Evolutionary conservation across 2,888 invertebrate genomes (phyloP), one percentile per base, ranked within the genome.

Genomic region (Chloroclysta siterata): DNA sequence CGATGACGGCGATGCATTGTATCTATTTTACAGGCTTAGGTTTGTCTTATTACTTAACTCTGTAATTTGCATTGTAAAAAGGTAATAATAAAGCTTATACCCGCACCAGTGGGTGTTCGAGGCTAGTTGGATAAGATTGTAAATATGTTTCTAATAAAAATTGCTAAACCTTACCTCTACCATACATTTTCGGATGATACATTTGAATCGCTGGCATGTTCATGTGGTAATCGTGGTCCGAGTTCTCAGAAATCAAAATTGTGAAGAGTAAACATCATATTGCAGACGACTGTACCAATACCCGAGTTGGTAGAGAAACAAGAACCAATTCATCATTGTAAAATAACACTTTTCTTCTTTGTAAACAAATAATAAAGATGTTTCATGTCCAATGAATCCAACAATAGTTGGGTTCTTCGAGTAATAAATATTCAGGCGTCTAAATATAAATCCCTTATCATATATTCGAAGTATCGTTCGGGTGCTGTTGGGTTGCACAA

Each of bases 401-500:
- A 65, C 53, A 65, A 75, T 81, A 79, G 76, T 80, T 64, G 71
- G 76, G 76, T 78, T 79, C 66, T 63, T 65, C 71, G 70, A 72
- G 76, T 77, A 79, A 80, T 78, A 82, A 84, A 83, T 79, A 83
- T 80, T 74, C 68, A 68, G 70, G 66, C 78, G 69, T 68, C 81
- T 82, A 83, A 78, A 85, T 85, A 85, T 85, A 87, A 73, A 75
- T 67, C 72, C 67, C 61, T 72, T 71, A 81, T 83, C 76, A 81
- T 85, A 82, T 81, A 80, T 81, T 70, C 71, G 75, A 72, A 73
- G 76, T 71, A 80, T 76, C 76, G 76, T 72, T 78, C 72, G 76
- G 75, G 75, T 79, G 84, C 84, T 84, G 84, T 87, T 74, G 79
- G 83, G 80, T 80, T 74, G 71, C 73, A 72, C 80, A 80, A 83